phyloP scores from a whole-genome alignment of 1,140 invertebrate species.

The Drosophila orosa region DNA sequence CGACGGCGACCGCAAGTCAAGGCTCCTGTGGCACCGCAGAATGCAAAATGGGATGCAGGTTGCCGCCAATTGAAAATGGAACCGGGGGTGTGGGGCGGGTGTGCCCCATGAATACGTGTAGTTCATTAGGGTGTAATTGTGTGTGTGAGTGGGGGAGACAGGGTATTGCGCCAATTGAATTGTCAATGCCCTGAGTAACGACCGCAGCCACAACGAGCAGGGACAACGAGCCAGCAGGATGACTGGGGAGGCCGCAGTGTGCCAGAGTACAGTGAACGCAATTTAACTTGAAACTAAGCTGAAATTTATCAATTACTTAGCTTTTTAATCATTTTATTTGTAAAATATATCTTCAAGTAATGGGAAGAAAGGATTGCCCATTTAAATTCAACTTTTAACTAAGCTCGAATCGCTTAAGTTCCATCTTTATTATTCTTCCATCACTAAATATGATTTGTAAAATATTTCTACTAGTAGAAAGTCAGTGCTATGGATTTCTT shows the following conservation, averaged over 20 bases:
- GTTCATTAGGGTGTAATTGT: slow-evolving; percentile 69
- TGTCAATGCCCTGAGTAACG: slow-evolving; percentile 53
- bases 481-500: not conserved
- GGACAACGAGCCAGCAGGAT: slow-evolving; percentile 4
- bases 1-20: slow-evolving; percentile 32
- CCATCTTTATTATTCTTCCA: accelerated
- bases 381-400: too few species aligned
- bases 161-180: slow-evolving; percentile 61
- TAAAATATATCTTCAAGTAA: too few species aligned
- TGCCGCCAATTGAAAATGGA: not conserved
- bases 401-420: not conserved
- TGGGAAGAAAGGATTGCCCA: too few species aligned
- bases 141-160: slow-evolving; percentile 14
- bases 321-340: too few species aligned
- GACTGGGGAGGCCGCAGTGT: not conserved
- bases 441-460: not conserved
- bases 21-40: slow-evolving; percentile 21
- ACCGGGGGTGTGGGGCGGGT: not conserved
- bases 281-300: too few species aligned
- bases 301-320: too few species aligned
- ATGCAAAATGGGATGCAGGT: slow-evolving; percentile 21
- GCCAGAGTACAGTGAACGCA: slow-evolving; percentile 12
- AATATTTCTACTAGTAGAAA: not conserved
- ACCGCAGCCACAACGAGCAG: slow-evolving; percentile 39
- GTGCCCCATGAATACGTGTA: slow-evolving; percentile 17